Conservation (phyloP, 2,113 vertebrate species). For the Sebastes fasciatus region DNA sequence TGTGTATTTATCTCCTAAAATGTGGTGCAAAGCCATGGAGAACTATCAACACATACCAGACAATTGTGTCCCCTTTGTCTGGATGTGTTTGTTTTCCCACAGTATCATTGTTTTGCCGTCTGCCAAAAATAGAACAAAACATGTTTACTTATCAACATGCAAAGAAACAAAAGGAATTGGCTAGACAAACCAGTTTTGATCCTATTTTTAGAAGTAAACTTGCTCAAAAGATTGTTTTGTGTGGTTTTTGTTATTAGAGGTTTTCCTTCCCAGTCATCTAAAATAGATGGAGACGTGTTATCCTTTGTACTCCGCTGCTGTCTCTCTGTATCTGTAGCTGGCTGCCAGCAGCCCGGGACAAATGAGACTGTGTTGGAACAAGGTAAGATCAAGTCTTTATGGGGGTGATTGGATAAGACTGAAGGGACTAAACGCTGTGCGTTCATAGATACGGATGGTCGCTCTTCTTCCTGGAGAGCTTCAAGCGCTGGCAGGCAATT, state of each 20-base stretch:
- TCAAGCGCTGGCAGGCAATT: not conserved
- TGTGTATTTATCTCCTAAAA: conserved; percentile 19
- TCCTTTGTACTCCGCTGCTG: conserved; percentile 34
- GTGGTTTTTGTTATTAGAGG: conserved; percentile 64
- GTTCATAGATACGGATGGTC: conserved; percentile 20
- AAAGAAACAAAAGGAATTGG: conserved; percentile 68
- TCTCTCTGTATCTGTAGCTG: conserved; percentile 25
- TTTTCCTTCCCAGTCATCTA: conserved; percentile 63
- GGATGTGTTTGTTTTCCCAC: conserved; percentile 67
- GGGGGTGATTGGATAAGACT: conserved; percentile 45
- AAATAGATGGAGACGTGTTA: conserved; percentile 60
- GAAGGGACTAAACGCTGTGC: conserved; percentile 11
- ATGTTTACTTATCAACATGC: conserved; percentile 57
- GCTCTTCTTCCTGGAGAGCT: conserved; percentile 18
- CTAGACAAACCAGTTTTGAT: conserved; percentile 59
- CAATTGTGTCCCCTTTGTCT: conserved; percentile 35
- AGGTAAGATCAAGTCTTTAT: conserved; percentile 39
- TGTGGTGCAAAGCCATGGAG: not conserved
- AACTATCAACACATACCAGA: conserved; percentile 28
- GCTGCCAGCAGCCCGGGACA: conserved; percentile 27
- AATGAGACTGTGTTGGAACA: conserved; percentile 26
- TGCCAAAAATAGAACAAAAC: conserved; percentile 68
- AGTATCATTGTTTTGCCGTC: conserved; percentile 65
- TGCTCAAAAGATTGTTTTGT: conserved; percentile 61
- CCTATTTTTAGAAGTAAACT: conserved; percentile 68